phyloP scores from a whole-genome alignment of 2,113 vertebrate species.

The Hassar affinis region DNA sequence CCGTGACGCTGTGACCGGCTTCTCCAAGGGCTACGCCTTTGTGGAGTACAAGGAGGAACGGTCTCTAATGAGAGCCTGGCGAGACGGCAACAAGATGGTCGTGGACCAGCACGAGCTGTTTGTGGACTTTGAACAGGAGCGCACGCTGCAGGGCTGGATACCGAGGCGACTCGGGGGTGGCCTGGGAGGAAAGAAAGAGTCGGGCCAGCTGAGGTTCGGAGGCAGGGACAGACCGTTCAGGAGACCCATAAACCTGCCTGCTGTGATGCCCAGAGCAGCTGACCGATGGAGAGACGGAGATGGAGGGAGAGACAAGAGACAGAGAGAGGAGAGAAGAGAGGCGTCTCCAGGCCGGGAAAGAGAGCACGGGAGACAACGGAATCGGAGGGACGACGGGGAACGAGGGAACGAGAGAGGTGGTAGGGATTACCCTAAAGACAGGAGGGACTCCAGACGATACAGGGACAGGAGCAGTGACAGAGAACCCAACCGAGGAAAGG shows the following conservation, averaged over 20 bases:
- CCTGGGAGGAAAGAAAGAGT: constrained; percentile 93
- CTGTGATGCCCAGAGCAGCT: constrained; percentile 64
- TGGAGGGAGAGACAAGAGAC: constrained; percentile 75
- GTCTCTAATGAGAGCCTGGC: constrained; percentile 80
- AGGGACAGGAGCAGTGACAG: constrained; percentile 49
- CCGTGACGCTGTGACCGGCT: constrained; percentile 88
- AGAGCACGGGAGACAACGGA: constrained; percentile 64
- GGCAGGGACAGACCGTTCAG: constrained; percentile 93
- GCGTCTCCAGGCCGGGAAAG: constrained; percentile 63
- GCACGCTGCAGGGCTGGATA: constrained; percentile 89
- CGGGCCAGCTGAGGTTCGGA: constrained; percentile 91
- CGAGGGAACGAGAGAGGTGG: constrained; percentile 65
- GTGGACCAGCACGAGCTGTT: constrained; percentile 90
- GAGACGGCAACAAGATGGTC: constrained; percentile 88
- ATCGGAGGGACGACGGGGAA: constrained; percentile 67
- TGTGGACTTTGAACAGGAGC: constrained; percentile 90
- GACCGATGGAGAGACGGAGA: constrained; percentile 69
- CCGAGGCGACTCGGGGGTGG: constrained; percentile 90
- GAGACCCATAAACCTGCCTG: constrained; percentile 85
- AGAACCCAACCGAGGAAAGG: constrained; percentile 65
- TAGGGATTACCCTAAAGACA: constrained; percentile 65
- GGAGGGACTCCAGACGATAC: constrained; percentile 46
- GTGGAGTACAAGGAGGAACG: constrained; percentile 91
- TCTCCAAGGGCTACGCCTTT: constrained; percentile 91
- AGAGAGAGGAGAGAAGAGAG: constrained; percentile 66